These are phyloP conservation scores for Caenorhabditis inopinata DNA, from an alignment of 1,140 invertebrate species.

Conservation along the genomic window DNA sequence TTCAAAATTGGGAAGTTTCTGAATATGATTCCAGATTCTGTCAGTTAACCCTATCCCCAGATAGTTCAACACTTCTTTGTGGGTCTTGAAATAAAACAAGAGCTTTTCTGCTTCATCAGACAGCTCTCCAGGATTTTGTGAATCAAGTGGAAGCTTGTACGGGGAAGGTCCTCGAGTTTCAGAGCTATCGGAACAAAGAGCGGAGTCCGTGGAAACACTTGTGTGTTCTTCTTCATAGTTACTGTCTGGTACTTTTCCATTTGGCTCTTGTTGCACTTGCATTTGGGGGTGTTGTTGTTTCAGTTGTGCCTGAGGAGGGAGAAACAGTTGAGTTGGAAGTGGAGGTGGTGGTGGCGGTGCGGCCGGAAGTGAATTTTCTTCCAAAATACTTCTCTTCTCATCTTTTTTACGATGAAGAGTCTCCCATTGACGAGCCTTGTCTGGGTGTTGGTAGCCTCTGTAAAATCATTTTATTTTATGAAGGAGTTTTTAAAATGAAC, in stretches of 20 bases:
- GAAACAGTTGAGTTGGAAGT: neutral
- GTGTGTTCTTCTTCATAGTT: neutral
- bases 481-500: too few relatives aligned
- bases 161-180: neutral
- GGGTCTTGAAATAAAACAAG: conserved; percentile 47
- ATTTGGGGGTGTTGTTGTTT: neutral
- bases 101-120: conserved; percentile 45
- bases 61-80: conserved; percentile 45
- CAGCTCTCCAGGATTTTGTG: conserved; percentile 32
- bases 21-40: conserved; percentile 43
- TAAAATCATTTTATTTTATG: too few relatives aligned
- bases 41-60: conserved; percentile 45
- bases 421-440: conserved; percentile 11
- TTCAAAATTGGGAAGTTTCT: conserved; percentile 33
- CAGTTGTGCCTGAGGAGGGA: neutral
- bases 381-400: conserved; percentile 23
- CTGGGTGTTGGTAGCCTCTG: neutral
- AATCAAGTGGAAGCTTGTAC: conserved; percentile 6
- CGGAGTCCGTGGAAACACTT: neutral
- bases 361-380: neutral
- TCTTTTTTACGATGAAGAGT: conserved; percentile 14
- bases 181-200: neutral
- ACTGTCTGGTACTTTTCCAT: neutral
- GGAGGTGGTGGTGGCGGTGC: neutral
- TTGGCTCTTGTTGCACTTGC: neutral